Percentiles rank a stretch among this genome's conserved stretches.
These are phyloP conservation scores for Larimichthys polyactis DNA, from an alignment of 2,113 vertebrate genomes.

Conservation along the genomic window DNA sequence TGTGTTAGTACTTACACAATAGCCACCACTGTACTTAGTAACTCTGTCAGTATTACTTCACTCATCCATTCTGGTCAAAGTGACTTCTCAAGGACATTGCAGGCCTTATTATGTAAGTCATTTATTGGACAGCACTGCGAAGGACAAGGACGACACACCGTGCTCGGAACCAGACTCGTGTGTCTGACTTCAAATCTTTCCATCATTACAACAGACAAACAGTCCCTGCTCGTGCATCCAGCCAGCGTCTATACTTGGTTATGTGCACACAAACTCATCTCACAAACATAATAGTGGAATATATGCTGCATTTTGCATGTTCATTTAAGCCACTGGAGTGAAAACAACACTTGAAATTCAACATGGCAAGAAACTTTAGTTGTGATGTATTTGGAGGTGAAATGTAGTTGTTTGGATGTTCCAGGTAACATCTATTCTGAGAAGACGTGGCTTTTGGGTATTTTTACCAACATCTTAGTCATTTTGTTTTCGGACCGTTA, in stretches of 20 bases:
- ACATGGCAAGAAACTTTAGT: neutral
- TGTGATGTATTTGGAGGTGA: neutral
- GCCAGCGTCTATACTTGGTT: neutral
- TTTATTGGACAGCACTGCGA: neutral
- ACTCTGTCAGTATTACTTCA: slow-evolving; percentile 46
- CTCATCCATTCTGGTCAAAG: slow-evolving; percentile 21
- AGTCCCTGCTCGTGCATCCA: neutral
- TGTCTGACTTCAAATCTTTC: slow-evolving; percentile 14
- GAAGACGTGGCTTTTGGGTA: slow-evolving; percentile 5
- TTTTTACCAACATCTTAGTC: slow-evolving; percentile 16
- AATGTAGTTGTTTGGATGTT: neutral
- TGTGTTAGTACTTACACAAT: slow-evolving; percentile 36
- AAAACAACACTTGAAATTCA: neutral
- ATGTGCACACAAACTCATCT: neutral
- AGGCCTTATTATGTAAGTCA: slow-evolving; percentile 15
- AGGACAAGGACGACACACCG: slow-evolving; percentile 21
- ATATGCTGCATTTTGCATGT: neutral
- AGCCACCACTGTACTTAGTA: slow-evolving; percentile 34
- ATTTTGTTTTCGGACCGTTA: slow-evolving; percentile 37
- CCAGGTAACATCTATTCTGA: slow-evolving; percentile 12
- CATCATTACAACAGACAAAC: neutral
- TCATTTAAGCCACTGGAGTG: neutral
- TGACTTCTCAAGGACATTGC: slow-evolving; percentile 34
- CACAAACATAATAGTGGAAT: neutral
- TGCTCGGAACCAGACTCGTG: slow-evolving; percentile 1